Evolutionary conservation across 2,797 vertebrate species (phyloP).

Genomic region (Onychomys leucogaster): DNA sequence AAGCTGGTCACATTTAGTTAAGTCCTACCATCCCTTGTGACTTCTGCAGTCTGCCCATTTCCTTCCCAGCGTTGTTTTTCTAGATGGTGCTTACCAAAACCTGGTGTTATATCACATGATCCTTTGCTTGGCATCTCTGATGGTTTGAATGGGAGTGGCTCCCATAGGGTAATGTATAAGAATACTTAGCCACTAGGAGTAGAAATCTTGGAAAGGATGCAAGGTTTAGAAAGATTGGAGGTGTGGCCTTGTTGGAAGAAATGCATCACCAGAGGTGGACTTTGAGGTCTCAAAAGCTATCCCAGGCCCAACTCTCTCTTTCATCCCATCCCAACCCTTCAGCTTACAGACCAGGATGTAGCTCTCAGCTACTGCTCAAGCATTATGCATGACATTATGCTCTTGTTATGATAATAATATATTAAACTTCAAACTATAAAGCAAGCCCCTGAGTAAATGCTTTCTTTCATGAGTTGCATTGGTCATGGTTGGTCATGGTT

Average conservation of each 20-base stretch:
- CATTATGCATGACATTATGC: not conserved
- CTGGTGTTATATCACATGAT: not conserved
- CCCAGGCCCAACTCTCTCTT: not conserved
- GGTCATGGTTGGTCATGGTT: not conserved
- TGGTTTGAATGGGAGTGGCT: not conserved
- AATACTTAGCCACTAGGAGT: not conserved
- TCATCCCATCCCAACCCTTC: too few relatives aligned
- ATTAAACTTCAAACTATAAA: not conserved
- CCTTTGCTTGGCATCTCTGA: not conserved
- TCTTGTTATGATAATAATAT: not conserved
- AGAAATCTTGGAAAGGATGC: not conserved
- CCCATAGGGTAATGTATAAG: not conserved
- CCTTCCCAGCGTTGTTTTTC: not conserved
- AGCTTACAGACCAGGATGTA: not conserved
- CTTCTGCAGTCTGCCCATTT: not conserved
- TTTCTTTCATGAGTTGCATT: not conserved
- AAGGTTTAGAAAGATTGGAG: too few relatives aligned
- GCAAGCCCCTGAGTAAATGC: not conserved
- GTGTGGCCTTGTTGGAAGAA: not conserved
- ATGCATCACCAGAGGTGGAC: not conserved
- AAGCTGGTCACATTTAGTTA: slow-evolving; percentile 68
- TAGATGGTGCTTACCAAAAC: not conserved
- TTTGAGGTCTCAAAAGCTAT: not conserved
- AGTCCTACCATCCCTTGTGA: not conserved
- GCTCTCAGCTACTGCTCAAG: not conserved